These are phyloP conservation scores for Drymonia ruficornis DNA, from an alignment of 2,888 invertebrate genomes.

Conservation along the genomic window DNA sequence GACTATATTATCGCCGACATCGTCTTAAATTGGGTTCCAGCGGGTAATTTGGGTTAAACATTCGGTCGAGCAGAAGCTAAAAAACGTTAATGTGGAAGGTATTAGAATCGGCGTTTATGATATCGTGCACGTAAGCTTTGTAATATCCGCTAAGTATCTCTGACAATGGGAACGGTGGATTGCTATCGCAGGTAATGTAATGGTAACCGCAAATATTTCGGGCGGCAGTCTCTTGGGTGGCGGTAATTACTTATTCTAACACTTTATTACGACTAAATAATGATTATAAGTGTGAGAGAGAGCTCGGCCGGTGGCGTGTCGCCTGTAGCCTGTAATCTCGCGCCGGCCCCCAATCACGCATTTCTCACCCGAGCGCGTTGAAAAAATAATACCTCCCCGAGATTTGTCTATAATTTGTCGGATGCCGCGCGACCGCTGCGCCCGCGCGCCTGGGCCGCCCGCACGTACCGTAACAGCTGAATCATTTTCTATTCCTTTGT, in stretches of 20 bases:
- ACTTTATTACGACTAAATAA: conserved; percentile 81
- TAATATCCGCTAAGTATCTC: conserved; percentile 36
- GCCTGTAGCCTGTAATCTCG: conserved; percentile 75
- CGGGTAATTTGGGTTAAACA: conserved; percentile 55
- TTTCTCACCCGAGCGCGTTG: conserved; percentile 83
- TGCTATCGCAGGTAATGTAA: conserved; percentile 17
- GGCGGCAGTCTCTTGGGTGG: conserved; percentile 61
- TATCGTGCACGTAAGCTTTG: conserved; percentile 36
- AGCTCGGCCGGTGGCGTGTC: conserved; percentile 77
- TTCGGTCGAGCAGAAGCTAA: conserved; percentile 55
- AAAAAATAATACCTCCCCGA: conserved; percentile 82
- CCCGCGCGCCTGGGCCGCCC: conserved; percentile 30
- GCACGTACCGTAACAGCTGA: conserved; percentile 47
- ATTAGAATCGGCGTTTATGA: conserved; percentile 46
- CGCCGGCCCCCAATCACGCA: conserved; percentile 82
- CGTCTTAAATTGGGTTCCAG: conserved; percentile 53
- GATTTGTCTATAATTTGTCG: conserved; percentile 83
- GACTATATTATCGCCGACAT: conserved; percentile 59
- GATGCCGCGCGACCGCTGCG: conserved; percentile 62
- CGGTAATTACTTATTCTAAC: conserved; percentile 74
- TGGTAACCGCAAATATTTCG: conserved; percentile 33
- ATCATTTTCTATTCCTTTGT: conserved; percentile 60
- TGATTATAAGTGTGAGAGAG: conserved; percentile 75
- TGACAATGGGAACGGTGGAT: conserved; percentile 31
- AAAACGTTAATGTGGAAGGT: conserved; percentile 49